Percentiles rank a stretch among this genome's conserved stretches.
Conservation (phyloP, 2,113 vertebrate species). For the Sitta europaea region DNA sequence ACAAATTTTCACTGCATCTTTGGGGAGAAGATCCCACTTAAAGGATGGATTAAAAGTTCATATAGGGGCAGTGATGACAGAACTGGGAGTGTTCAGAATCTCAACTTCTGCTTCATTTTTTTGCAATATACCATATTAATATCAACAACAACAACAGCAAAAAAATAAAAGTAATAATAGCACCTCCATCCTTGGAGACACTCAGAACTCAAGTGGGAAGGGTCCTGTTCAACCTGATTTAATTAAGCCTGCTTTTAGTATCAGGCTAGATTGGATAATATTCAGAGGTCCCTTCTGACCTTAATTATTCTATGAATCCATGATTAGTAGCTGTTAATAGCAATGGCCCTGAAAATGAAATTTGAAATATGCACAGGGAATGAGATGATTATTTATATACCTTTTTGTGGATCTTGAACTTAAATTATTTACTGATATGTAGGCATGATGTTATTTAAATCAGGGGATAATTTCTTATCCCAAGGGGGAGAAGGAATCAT, state of each 20-base stretch:
- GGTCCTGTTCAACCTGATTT: neutral
- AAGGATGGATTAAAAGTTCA: neutral
- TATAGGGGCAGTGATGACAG: neutral
- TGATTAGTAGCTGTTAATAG: slow-evolving; percentile 23
- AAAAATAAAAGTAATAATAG: neutral
- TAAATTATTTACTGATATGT: neutral
- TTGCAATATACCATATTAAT: neutral
- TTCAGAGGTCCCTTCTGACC: neutral
- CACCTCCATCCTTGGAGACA: neutral
- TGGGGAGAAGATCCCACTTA: neutral
- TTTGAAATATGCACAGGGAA: neutral
- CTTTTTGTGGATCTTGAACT: neutral
- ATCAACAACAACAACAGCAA: neutral
- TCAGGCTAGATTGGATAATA: neutral
- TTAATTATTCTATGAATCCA: slow-evolving; percentile 30
- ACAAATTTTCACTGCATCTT: neutral
- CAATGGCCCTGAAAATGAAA: neutral
- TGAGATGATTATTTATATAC: neutral
- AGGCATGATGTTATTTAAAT: neutral
- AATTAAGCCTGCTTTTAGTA: slow-evolving; percentile 6
- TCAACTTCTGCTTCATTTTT: neutral
- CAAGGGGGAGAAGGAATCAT: neutral
- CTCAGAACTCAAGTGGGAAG: neutral
- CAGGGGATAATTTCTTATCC: neutral
- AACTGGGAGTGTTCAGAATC: neutral